Base-by-base conservation (phyloP, 2,888 invertebrate species). In the Spilarctia lutea region DNA sequence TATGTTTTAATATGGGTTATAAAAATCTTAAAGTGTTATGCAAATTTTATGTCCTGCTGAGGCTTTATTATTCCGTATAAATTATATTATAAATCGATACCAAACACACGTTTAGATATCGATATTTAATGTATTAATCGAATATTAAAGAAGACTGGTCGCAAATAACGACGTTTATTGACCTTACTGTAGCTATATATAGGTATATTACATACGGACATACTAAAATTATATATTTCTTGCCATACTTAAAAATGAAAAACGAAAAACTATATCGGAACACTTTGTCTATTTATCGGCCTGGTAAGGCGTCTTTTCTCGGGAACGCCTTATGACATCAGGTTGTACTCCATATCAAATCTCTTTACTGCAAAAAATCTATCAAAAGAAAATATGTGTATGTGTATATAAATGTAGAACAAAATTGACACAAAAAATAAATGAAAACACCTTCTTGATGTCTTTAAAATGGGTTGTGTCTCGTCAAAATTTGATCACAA, bases 81-180 rank as follows among this genome's bases (percentile, higher is more conserved):
- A 76, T 83, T 77, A 35, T 33, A 85, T 77, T 33, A 85, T 77
- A 78, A 83, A 85, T 81, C 75, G 76, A 75, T 78, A 60, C 39
- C 24, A 56, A 65, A 42, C 45, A 75, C 75, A 71, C 72, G 79
- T 83, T 76, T n/a, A 11, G 52, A 3, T 56, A 56, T 56, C 10
- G 52, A 56, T 56, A 56, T 56, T n/a, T 10, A 8, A 39, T 33
- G 27, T 60, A 60, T 27, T 60, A 27, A 60, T 27, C 42, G 30
- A 16, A 11, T 68, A 39, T 60, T 60, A 60, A 27, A 70, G 3
- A 30, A 33, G 18, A 42, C 56, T 56, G 56, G 42, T 33, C 13
- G 16, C 7, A 24, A n/a, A 56, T 24, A 35, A 24, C 16, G 8
- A n/a, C 69, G 33, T 35, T 69, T 68, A 68, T 45, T 68, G 67